These are phyloP conservation scores for Bovichtus diacanthus DNA, from an alignment of 2,797 vertebrate species.

Conservation along the genomic window DNA sequence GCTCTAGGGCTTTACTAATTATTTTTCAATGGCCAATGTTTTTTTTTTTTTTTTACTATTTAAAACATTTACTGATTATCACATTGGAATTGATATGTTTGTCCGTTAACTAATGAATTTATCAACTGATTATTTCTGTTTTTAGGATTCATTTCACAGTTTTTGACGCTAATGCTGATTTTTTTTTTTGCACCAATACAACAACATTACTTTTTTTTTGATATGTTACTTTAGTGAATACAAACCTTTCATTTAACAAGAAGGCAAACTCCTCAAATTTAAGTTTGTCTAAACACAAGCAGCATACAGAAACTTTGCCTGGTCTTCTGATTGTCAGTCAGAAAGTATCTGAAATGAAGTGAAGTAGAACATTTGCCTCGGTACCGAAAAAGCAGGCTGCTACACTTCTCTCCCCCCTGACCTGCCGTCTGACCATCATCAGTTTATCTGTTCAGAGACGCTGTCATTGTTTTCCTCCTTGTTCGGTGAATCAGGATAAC, in stretches of 20 bases:
- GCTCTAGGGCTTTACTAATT: background rate
- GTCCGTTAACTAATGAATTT: background rate
- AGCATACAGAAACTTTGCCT: background rate
- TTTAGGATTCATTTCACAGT: background rate
- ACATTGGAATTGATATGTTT: background rate
- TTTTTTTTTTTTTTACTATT: background rate
- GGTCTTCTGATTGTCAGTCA: background rate
- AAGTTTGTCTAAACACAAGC: background rate
- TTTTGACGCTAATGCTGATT: background rate
- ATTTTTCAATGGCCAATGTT: background rate
- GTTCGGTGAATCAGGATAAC: background rate
- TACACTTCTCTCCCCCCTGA: background rate
- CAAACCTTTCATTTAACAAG: background rate
- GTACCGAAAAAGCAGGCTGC: background rate
- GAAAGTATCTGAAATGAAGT: background rate
- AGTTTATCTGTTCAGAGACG: background rate
- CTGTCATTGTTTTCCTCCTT: background rate
- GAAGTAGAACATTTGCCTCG: background rate
- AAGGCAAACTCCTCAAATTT: background rate
- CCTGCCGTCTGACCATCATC: background rate
- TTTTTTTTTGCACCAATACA: background rate
- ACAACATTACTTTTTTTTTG: background rate
- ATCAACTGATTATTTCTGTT: background rate
- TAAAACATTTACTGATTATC: background rate
- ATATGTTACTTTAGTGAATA: background rate